Evolutionary conservation across 2,113 vertebrate genomes (phyloP).

Genomic region (Myiozetetes cayanensis): DNA sequence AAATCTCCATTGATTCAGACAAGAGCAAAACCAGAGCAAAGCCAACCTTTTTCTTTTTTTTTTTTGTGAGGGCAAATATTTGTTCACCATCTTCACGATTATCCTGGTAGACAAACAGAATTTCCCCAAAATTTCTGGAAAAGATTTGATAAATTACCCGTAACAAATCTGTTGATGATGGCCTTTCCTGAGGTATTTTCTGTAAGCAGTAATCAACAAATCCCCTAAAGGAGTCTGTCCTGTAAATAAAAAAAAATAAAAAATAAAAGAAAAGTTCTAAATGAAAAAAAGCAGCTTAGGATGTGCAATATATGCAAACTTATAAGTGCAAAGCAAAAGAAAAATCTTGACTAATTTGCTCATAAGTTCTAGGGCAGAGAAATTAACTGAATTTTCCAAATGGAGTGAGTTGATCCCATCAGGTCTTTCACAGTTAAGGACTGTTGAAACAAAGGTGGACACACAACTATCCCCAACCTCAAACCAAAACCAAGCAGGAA

Average conservation of each 20-base stretch:
- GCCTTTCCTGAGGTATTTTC: conserved; percentile 99
- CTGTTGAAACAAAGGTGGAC: neutral
- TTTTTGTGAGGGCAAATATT: neutral
- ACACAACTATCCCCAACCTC: neutral
- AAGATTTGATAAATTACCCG: conserved; percentile 79
- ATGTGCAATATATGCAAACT: neutral
- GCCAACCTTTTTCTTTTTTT: neutral
- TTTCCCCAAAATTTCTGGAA: neutral
- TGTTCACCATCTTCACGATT: neutral
- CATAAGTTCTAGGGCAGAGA: neutral
- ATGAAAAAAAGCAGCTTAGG: neutral
- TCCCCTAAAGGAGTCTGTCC: conserved; percentile 94
- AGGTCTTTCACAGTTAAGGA: neutral
- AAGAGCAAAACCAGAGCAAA: neutral
- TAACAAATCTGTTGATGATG: conserved; percentile 91
- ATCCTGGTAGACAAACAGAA: neutral
- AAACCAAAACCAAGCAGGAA: neutral
- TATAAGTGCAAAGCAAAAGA: neutral
- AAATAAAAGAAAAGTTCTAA: neutral
- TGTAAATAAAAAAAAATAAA: conserved; percentile 56
- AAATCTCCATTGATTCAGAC: neutral
- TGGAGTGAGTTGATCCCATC: neutral
- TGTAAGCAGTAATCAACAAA: conserved; percentile 99
- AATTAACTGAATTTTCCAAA: neutral
- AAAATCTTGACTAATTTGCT: neutral